A percentile compares a stretch with the other conserved stretches of the same genome.
These are phyloP conservation scores for Psittacus erithacus DNA, from an alignment of 2,113 vertebrate genomes.

Conservation along the genomic window DNA sequence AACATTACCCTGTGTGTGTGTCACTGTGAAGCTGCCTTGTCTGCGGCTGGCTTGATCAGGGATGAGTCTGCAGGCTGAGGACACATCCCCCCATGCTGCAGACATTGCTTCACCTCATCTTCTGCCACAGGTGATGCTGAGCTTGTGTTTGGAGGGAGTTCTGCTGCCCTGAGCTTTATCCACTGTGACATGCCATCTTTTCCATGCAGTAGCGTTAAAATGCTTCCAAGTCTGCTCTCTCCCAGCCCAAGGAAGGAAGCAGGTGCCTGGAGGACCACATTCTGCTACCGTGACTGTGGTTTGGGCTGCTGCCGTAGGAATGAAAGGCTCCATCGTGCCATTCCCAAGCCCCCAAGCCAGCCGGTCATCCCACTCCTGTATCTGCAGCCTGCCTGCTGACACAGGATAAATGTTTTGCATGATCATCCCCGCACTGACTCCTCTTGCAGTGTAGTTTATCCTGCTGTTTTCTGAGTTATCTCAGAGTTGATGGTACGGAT, in stretches of 20 bases:
- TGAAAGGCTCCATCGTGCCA: background rate
- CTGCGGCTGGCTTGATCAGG: background rate
- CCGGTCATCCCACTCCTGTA: background rate
- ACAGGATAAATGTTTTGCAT: background rate
- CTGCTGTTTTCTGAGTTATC: background rate
- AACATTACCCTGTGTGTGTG: background rate
- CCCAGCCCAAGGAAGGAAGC: background rate
- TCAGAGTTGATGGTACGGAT: background rate
- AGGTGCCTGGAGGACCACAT: background rate
- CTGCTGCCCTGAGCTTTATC: background rate
- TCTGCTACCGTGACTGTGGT: background rate
- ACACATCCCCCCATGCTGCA: accelerated
- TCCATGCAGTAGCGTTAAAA: background rate
- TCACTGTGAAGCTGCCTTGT: background rate
- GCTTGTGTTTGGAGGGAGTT: background rate
- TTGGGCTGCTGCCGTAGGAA: background rate
- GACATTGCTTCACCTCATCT: background rate
- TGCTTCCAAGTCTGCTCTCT: background rate
- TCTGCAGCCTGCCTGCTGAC: conserved; percentile 16
- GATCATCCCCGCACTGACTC: background rate
- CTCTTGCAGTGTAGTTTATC: background rate
- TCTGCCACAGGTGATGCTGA: background rate
- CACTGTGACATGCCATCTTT: accelerated
- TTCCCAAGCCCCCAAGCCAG: background rate
- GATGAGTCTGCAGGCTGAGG: background rate